Conservation (phyloP, 1,140 invertebrate species). For the Brachionus koreanus region DNA sequence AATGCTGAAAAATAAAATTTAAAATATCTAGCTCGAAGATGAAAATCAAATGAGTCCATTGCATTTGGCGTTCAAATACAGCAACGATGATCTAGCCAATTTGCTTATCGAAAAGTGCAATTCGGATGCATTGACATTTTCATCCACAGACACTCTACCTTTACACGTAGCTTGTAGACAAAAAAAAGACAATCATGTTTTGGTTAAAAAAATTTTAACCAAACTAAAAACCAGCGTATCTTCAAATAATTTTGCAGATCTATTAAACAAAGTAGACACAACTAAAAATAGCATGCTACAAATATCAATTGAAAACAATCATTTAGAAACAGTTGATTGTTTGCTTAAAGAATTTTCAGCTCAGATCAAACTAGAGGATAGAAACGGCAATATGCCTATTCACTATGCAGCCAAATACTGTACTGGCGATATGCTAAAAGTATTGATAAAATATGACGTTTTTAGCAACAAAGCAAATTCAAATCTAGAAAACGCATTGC, state of each 20-base stretch:
- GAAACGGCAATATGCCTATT: conserved; percentile 25
- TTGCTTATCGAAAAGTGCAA: not conserved
- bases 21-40: not conserved
- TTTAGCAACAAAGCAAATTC: conserved; percentile 30
- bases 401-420: conserved; percentile 1
- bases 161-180: conserved; percentile 15
- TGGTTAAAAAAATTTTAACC: conserved; percentile 19
- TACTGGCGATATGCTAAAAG: conserved; percentile 11
- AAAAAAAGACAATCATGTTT: conserved; percentile 21
- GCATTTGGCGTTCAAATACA: conserved; percentile 30
- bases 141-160: not conserved
- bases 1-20: not conserved
- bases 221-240: not conserved
- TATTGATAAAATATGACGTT: not conserved
- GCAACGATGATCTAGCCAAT: not conserved
- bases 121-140: not conserved
- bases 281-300: not conserved
- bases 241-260: not conserved
- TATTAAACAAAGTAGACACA: not conserved
- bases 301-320: conserved; percentile 34
- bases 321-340: conserved; percentile 7
- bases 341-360: not conserved
- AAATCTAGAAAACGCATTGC: conserved; percentile 9
- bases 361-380: not conserved
- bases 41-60: conserved; percentile 6